Evolutionary conservation across 2,888 invertebrate genomes (phyloP), one percentile per base, ranked within the genome.

Genomic region (Hemithea aestivaria): DNA sequence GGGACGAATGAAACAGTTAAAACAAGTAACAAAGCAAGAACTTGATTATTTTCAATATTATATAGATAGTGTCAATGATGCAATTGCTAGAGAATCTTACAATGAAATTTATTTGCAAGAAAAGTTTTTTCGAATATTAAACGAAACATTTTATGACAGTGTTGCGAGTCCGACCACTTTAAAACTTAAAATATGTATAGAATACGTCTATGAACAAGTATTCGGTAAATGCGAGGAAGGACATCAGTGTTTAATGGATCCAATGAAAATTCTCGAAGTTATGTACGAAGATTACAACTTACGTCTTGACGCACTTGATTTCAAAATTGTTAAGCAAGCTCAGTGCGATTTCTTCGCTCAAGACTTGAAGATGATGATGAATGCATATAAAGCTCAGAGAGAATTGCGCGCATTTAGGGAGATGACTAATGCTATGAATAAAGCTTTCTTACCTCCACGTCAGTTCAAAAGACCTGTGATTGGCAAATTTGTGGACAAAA

Each of bases 181-280:
- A 20, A 84, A 83, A 53, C 53, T 87, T 23, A 80, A 78, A 66
- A 84, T 85, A 41, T 87, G 87, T 53, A 73, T 87, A 21, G 87
- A 87, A 59, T 87, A 76, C 44, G 87, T 87, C 10, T 87, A 85
- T 40, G 83, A 85, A 60, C 73, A 84, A 66, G 57, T 87, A 23
- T 76, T 82, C 48, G 85, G 87, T 0, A 84, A 84, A 51, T 81
- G 82, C 53, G 85, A 87, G 53, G 87, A 87, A 58, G 85, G 83
- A 1, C 87, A 87, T 54, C 67, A 75, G 48, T 75, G 61, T 51
- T 48, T 87, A 33, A 67, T 72, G 29, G 87, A 85, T 48, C 84
- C 85, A 9, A 81, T 87, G 77, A 87, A 82, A 65, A 75, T 85
- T 42, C 63, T 87, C 31, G 87, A 87, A 69, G 67, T 83, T 8